Evolutionary conservation across 2,797 vertebrate species (phyloP).

Genomic region (Clarias platycephalus): DNA sequence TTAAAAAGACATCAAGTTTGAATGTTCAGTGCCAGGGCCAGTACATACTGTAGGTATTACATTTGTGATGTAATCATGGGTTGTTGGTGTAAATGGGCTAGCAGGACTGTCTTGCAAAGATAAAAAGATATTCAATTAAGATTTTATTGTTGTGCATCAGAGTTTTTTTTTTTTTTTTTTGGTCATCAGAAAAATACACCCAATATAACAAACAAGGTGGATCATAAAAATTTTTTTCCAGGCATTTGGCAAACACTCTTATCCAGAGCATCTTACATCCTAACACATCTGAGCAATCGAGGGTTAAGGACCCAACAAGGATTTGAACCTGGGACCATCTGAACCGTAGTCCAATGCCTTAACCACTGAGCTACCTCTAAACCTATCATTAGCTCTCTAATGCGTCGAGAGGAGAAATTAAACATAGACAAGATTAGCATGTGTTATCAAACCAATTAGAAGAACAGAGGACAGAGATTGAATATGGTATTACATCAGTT

Average conservation of each 20-base stretch:
- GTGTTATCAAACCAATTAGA: not conserved
- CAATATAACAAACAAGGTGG: not conserved
- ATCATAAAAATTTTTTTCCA: no score
- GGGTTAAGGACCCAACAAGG: no score
- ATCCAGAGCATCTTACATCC: no score
- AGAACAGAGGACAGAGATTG: not conserved
- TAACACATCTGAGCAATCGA: no score
- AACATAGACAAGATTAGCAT: not conserved
- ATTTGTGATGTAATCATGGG: not conserved
- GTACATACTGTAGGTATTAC: not conserved
- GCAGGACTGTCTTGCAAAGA: not conserved
- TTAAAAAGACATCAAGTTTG: conserved; percentile 28
- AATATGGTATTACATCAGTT: not conserved
- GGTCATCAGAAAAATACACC: no score
- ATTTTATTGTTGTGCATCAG: not conserved
- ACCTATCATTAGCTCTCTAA: not conserved
- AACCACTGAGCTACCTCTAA: no score
- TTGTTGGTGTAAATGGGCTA: no score
- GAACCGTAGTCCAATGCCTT: no score
- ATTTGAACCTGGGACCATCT: no score
- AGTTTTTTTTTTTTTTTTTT: no score
- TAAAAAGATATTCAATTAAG: not conserved
- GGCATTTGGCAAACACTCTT: no score
- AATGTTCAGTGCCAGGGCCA: not conserved
- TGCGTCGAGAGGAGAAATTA: no score